Evolutionary conservation across 2,888 invertebrate species (phyloP).

Genomic region (Trachelus tabidus): DNA sequence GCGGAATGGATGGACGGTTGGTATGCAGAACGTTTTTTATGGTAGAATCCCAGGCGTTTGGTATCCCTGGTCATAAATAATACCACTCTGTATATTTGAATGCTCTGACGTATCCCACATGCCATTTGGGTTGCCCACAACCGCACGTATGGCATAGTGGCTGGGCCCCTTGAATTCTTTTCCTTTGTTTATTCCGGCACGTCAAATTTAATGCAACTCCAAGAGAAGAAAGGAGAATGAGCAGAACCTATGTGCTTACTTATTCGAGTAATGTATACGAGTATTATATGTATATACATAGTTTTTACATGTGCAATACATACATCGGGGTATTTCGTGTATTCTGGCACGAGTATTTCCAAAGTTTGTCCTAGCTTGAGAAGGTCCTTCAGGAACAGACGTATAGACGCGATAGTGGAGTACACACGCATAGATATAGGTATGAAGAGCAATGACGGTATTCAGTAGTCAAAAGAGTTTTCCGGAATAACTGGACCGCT

Average conservation of each 20-base stretch:
- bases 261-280: not conserved
- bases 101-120: constrained; percentile 60
- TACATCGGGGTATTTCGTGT: not conserved
- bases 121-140: constrained; percentile 47
- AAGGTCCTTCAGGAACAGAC: not conserved
- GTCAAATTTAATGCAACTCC: constrained; percentile 48
- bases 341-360: not conserved
- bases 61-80: constrained; percentile 60
- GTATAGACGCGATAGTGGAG: not conserved
- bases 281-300: not conserved
- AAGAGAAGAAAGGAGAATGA: constrained; percentile 12
- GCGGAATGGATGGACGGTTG: constrained; percentile 28
- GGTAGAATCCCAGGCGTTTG: constrained; percentile 43
- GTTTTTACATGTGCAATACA: not conserved
- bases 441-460: not conserved
- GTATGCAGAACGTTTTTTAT: constrained; percentile 29
- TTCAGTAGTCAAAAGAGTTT: not conserved
- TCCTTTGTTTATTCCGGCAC: constrained; percentile 49
- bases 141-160: constrained; percentile 9
- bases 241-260: constrained; percentile 4
- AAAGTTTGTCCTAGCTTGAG: not conserved
- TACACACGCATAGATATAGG: too few relatives aligned
- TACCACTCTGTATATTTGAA: constrained; percentile 62
- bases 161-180: constrained; percentile 42
- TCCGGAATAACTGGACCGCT: not conserved